Percentiles rank a stretch among this genome's conserved stretches.
Conservation (phyloP, 2,888 invertebrate species). For the Scelioninae gen. 1 region DNA sequence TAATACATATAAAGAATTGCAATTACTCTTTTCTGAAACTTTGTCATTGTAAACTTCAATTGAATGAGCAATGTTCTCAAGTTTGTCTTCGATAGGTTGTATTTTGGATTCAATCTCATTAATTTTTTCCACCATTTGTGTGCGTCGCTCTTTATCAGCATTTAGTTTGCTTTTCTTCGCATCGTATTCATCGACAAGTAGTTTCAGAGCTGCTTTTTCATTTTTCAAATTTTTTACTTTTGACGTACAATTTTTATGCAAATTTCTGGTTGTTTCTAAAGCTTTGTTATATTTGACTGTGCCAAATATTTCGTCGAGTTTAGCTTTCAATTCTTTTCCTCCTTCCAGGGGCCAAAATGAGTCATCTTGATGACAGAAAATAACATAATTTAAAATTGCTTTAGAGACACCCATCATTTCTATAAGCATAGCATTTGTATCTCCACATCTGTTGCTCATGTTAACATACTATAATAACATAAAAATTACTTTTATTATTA, state of each 20-base stretch:
- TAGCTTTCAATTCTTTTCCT: constrained; percentile 95
- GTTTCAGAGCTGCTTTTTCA: constrained; percentile 84
- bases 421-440: constrained; percentile 90
- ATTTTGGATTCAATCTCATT: constrained; percentile 84
- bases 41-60: constrained; percentile 80
- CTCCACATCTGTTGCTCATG: too few relatives aligned
- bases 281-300: constrained; percentile 96
- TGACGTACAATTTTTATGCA: constrained; percentile 85
- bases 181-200: constrained; percentile 23
- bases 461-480: too few relatives aligned
- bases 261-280: constrained; percentile 89
- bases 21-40: constrained; percentile 27
- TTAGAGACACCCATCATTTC: constrained; percentile 93
- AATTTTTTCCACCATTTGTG: constrained; percentile 85
- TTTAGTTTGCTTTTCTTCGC: constrained; percentile 85
- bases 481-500: too few relatives aligned
- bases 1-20: too few relatives aligned
- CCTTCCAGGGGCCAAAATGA: constrained; percentile 98
- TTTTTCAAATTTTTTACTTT: constrained; percentile 73
- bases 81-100: constrained; percentile 83
- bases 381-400: constrained; percentile 96
- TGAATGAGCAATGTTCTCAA: constrained; percentile 82
- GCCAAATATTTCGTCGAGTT: constrained; percentile 99
- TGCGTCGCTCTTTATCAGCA: constrained; percentile 87
- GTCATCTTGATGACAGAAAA: constrained; percentile 99